Evolutionary conservation across 2,113 vertebrate species (phyloP).

Genomic region (Tyrannus savana): DNA sequence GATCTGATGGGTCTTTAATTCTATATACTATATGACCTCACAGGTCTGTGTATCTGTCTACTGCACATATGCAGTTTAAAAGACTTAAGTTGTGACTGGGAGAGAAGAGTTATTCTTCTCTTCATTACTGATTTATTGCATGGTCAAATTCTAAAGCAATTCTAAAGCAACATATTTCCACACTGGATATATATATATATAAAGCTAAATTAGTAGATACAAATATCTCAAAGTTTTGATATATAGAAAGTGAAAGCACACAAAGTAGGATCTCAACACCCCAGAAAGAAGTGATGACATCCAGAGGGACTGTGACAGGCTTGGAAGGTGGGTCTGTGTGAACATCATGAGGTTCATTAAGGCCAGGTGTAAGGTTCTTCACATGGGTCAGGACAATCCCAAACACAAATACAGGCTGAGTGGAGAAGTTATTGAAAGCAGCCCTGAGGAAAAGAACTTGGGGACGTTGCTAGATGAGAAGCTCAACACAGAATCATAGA

Average conservation of each 20-base stretch:
- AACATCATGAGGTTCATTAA: background rate
- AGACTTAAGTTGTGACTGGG: background rate
- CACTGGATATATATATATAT: background rate
- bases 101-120: background rate
- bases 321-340: background rate
- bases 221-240: background rate
- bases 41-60: background rate
- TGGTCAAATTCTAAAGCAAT: background rate
- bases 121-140: background rate
- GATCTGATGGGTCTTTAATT: background rate
- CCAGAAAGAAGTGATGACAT: background rate
- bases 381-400: background rate
- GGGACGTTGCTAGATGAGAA: background rate
- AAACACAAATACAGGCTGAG: background rate
- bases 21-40: background rate
- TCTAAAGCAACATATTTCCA: background rate
- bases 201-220: background rate
- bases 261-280: background rate
- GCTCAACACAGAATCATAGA: background rate
- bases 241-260: background rate
- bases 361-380: too few species aligned
- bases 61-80: background rate
- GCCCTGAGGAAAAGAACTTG: background rate
- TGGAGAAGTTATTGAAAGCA: background rate
- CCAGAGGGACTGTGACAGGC: background rate